Base-by-base conservation (phyloP, 2,888 invertebrate species). In the Drosophila falleni region DNA sequence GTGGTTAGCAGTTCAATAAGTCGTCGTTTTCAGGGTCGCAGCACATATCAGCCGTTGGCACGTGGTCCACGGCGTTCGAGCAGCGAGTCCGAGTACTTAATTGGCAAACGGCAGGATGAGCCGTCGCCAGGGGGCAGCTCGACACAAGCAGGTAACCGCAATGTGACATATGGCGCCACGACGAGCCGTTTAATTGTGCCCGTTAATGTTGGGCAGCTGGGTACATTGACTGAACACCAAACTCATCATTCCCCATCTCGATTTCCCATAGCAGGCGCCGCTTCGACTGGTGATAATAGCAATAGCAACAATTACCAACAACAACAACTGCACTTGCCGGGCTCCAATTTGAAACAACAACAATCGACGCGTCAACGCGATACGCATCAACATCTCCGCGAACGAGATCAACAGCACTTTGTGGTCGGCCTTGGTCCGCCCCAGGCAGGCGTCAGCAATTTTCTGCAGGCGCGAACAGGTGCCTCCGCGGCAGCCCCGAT, bases 1-100 rank as follows among this genome's bases (percentile, higher is more conserved):
- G 97, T 98, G 66, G 97, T 98, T 47, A 95, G 96, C 78, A 96
- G 96, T 84, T 95, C 96, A 15, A 94, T 97, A 76, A 96, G 96
- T 90, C 94, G 97, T 46, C 94, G 96, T 72, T 95, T 97, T 75
- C 94, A 97, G 49, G 96, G 97, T n/a, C 95, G 96, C 76, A 95
- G 95, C 53, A 95, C 95, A 93, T 96, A 96, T 92, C 95, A 95
- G 78, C 92, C 91, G 5, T 94, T 96, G 92, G 93, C 96, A 1
- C 94, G 96, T 78, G 96, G 96, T 0, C 90, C 90, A 6, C 94
- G 93, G 47, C 94, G 93, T 51, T 95, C 95, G 65, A 95, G 95
- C 81, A 94, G 93, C 79, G 93, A 93, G 68, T 90, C 92, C 1
- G 92, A 93, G 75, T 91, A 92, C 80, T 87, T 92, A 79, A 92